Base-by-base conservation (phyloP, 1,140 invertebrate species). In the Leptinotarsa undecemlineata region DNA sequence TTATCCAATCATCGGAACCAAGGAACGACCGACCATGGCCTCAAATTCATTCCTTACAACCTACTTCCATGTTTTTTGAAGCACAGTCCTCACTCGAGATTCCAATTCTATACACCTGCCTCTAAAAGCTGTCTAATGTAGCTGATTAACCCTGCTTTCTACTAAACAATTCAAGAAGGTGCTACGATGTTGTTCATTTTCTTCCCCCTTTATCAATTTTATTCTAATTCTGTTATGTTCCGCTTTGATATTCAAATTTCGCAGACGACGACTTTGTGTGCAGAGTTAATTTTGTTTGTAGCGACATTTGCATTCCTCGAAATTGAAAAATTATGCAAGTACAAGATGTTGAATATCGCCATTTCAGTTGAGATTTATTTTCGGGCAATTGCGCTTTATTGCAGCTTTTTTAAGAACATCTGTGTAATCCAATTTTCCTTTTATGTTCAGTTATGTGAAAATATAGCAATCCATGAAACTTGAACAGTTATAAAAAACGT, bases 201-300 rank as follows among this genome's bases (percentile, higher is more conserved):
- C 71, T 47, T 62, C 67, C 47, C 68, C 47, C 75, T 74, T 71
- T 77, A 77, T 77, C 74, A 77, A 74, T 77, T 77, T 77, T 74
- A 77, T 77, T 77, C 75, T 76, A 74, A 76, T 76, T 74, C 67
- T 19, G 47, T 66, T 63, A 69, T 64, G 47, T 74, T 61, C 19
- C 47, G 48, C 68, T 71, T 57, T 66, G 72, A 67, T 47, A 73
- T 74, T 63, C 72, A 73, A 76, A 76, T 76, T 76, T 17, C 23
- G 26, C n/a, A 64, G 62, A 17, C 26, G 57, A 23, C 21, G 69
- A 61, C 69, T 71, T 71, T 71, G 69, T 71, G 21, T 71, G 26
- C 69, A 48, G 15, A 26, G 57, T 23, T 26, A 71, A 71, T 71
- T 71, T 71, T 61, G 69, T 71, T 17, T 61, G 51, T 42, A 61